These are phyloP conservation scores for Cinara cedri DNA, from an alignment of 2,888 invertebrate species.

Conservation along the genomic window DNA sequence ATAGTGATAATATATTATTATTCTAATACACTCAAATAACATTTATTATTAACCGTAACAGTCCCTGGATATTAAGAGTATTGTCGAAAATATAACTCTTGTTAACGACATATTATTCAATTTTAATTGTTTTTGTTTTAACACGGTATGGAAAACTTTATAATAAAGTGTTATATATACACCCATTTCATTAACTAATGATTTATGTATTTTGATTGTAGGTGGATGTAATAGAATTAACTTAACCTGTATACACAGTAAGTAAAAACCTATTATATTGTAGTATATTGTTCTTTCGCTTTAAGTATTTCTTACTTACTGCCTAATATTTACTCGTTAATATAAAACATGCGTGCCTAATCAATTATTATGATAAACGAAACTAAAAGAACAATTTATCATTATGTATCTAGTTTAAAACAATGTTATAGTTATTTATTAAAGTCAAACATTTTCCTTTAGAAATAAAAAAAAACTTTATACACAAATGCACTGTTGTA, in stretches of 20 bases:
- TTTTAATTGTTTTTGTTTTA: neutral
- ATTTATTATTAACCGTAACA: conserved; percentile 7
- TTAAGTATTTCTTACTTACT: neutral
- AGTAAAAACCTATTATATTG: too few relatives aligned
- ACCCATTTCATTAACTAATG: neutral
- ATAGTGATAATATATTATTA: too few relatives aligned
- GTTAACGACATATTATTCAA: conserved; percentile 6
- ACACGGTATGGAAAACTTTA: neutral
- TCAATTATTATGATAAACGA: too few relatives aligned
- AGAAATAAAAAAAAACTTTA: too few relatives aligned
- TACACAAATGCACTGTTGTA: too few relatives aligned
- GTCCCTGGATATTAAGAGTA: neutral
- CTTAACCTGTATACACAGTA: neutral
- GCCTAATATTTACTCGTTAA: too few relatives aligned
- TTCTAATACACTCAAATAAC: too few relatives aligned
- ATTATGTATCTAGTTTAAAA: too few relatives aligned
- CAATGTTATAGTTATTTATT: too few relatives aligned
- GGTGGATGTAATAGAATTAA: neutral
- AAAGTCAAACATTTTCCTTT: too few relatives aligned
- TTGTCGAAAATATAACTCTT: conserved; percentile 11
- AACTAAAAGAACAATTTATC: too few relatives aligned
- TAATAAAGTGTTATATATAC: neutral
- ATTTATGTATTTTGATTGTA: conserved; percentile 10
- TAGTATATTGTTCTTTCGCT: neutral
- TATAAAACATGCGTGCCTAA: too few relatives aligned